Percentiles rank a stretch among this genome's conserved stretches.
These are phyloP conservation scores for Felis catus DNA, from an alignment of 2,113 vertebrate species.

Conservation along the genomic window DNA sequence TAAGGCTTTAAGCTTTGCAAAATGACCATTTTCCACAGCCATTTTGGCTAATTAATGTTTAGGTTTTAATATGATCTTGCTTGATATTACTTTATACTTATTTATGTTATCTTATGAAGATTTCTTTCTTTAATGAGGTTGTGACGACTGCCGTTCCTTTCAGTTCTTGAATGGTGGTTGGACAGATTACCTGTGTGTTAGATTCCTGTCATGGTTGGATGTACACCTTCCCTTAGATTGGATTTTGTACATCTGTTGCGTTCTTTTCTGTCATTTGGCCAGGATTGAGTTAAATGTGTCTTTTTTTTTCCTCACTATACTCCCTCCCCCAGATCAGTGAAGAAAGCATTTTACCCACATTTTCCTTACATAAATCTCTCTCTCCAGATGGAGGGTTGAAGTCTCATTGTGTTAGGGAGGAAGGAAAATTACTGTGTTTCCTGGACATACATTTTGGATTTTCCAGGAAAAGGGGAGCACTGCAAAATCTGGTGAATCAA, in stretches of 20 bases:
- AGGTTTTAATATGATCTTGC: constrained; percentile 19
- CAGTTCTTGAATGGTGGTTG: neutral
- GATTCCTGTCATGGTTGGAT: neutral
- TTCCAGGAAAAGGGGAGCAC: constrained; percentile 45
- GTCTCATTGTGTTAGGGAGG: constrained; percentile 55
- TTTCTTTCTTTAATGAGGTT: neutral
- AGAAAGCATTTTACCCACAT: constrained; percentile 33
- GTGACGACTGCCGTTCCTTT: neutral
- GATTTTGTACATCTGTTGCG: neutral
- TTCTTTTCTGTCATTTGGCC: neutral
- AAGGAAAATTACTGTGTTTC: constrained; percentile 13
- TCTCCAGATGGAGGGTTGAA: constrained; percentile 34
- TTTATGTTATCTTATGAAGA: neutral
- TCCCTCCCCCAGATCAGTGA: neutral
- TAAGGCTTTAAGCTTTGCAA: neutral
- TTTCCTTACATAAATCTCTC: constrained; percentile 57
- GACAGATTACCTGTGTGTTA: neutral
- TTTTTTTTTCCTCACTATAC: neutral
- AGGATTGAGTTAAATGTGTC: neutral
- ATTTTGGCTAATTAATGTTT: constrained; percentile 20
- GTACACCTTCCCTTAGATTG: neutral
- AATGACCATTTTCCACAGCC: neutral
- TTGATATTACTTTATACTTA: constrained; percentile 3
- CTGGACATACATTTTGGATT: neutral
- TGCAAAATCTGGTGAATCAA: constrained; percentile 77